phyloP scores from a whole-genome alignment of 2,113 vertebrate genomes.

The Upupa epops region DNA sequence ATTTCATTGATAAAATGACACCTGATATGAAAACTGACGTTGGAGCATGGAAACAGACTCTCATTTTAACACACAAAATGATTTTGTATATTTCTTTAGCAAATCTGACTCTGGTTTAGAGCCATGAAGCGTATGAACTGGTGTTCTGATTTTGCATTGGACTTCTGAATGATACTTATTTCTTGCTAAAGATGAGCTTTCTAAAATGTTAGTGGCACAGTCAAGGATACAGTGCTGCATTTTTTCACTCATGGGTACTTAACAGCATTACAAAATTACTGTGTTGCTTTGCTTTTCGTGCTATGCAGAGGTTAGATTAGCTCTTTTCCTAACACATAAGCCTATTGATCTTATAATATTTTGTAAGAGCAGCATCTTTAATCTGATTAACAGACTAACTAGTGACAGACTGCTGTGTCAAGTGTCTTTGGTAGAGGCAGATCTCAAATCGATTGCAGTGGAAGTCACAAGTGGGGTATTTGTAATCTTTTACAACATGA shows the following conservation, averaged over 20 bases:
- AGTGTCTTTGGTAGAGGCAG: not conserved
- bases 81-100: accelerated
- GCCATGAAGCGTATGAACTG: not conserved
- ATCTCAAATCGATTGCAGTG: not conserved
- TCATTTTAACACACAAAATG: not conserved
- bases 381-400: slow-evolving; percentile 28
- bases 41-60: not conserved
- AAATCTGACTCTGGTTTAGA: not conserved
- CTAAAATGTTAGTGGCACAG: not conserved
- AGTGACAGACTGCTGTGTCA: slow-evolving; percentile 1
- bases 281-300: not conserved
- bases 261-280: not conserved
- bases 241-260: not conserved
- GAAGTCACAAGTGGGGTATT: not conserved
- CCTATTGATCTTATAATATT: slow-evolving; percentile 28
- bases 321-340: not conserved
- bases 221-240: not conserved
- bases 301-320: not conserved
- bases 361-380: slow-evolving; percentile 29
- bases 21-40: not conserved
- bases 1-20: not conserved
- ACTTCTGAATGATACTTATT: not conserved
- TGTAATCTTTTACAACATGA: not conserved
- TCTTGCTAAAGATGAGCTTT: not conserved
- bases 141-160: not conserved